A percentile compares a stretch with the other conserved stretches of the same genome.
Conservation (phyloP, 2,113 vertebrate species). For the Andinoacara biseriatus region DNA sequence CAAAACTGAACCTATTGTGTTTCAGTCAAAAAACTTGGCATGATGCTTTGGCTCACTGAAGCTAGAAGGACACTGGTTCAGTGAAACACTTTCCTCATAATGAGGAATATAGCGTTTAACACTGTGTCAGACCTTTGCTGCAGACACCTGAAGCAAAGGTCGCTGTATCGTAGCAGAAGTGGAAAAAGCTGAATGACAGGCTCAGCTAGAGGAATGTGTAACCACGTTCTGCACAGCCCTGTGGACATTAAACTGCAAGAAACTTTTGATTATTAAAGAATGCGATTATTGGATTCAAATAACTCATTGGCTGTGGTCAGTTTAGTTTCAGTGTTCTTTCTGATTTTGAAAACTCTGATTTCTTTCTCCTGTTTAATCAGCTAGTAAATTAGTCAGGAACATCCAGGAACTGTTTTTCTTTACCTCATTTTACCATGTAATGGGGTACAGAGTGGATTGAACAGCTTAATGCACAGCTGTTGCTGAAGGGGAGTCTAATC, state of each 20-base stretch:
- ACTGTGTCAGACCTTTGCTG: no score
- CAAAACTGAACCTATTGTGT: no score
- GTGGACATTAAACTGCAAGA: background rate
- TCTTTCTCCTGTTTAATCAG: background rate
- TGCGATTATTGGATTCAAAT: no score
- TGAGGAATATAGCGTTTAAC: no score
- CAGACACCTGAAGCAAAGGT: background rate
- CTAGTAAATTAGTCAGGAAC: background rate
- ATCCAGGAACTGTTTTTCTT: background rate
- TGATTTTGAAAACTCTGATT: background rate
- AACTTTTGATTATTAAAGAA: background rate
- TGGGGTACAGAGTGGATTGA: background rate
- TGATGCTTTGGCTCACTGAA: no score
- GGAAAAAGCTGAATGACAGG: background rate
- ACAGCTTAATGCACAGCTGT: background rate
- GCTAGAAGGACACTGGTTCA: background rate
- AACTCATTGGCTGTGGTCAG: no score
- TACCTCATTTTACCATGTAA: rapidly evolving
- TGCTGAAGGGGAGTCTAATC: background rate
- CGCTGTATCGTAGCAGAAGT: background rate
- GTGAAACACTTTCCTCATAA: background rate
- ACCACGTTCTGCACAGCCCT: background rate
- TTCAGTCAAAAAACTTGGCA: no score
- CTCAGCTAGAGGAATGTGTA: background rate
- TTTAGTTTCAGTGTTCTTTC: background rate